Base-by-base conservation (phyloP, 35 echinoderm and acorn worm genomes). In the Nesometra sesokonis region DNA sequence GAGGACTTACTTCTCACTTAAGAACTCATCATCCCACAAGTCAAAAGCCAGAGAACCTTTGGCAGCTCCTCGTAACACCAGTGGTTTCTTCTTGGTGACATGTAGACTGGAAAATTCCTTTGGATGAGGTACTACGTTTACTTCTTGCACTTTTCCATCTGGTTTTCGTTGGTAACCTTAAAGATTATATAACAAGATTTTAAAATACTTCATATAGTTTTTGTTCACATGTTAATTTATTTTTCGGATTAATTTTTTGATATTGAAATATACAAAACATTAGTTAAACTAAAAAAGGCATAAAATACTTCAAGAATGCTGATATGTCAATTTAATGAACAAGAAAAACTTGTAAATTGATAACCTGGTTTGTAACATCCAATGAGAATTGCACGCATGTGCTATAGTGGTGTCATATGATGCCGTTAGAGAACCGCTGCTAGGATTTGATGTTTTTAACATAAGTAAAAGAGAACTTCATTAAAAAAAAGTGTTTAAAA, bases 111-210 rank as follows among this genome's bases (percentile, higher is more conserved):
- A 93, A 85, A 97, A 97, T 33, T 91, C 35, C 31, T 80, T 77
- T 3, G 94, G 94, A 46, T 90, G 82, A 19, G 91, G 87, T 30
- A 84, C 85, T n/a, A 90, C 86, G n/a, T 85, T 86, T 86, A 91
- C 93, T 35, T 97, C 86, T 31, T 78, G 86, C 0, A 97, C 94
- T 9, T 77, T 77, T 34, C 91, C 90, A 11, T 90, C 89, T 7
- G 94, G 83, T 37, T 91, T 97, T 5, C 88, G 85, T 87, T 97
- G 94, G 40, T 83, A 91, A 80, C 94, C 94, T 97, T 76, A 33
- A 37, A 30, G 13, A 17, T 31, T 81, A 36, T 31, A 81, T 33
- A 36, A 81, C 32, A 36, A 81, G 15, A n/a, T n/a, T n/a, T n/a
- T n/a, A n/a, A n/a, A n/a, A n/a, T n/a, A n/a, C n/a, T n/a, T n/a